Evolutionary conservation across 2,797 vertebrate species (phyloP).

Genomic region (Rhinoraja longicauda): DNA sequence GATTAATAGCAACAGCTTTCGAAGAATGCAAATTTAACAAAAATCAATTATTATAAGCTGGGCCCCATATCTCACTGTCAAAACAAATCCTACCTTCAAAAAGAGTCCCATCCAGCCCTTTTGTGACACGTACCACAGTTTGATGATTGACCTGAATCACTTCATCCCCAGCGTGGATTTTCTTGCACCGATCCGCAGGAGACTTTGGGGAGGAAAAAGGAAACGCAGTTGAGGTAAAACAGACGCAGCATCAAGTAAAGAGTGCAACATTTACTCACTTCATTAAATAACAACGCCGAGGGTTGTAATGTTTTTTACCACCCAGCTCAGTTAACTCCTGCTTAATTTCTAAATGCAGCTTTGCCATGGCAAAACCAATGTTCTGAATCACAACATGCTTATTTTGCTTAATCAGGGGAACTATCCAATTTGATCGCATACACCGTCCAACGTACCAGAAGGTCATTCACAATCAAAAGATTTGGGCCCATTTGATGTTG

Average conservation of each 20-base stretch:
- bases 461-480: background rate
- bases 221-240: slow-evolving; percentile 12
- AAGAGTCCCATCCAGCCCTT: background rate
- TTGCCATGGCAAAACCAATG: background rate
- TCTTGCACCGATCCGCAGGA: slow-evolving; percentile 95
- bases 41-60: slow-evolving; percentile 11
- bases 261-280: slow-evolving; percentile 14
- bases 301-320: background rate
- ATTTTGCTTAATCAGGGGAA: background rate
- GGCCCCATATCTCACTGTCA: background rate
- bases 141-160: slow-evolving; percentile 99
- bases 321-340: background rate
- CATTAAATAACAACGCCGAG: background rate
- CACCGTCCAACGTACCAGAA: background rate
- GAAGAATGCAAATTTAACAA: slow-evolving; percentile 25
- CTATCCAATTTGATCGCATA: background rate
- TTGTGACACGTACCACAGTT: slow-evolving; percentile 83
- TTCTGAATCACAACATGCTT: background rate
- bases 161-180: slow-evolving; percentile 98
- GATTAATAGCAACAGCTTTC: slow-evolving; percentile 1
- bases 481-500: background rate
- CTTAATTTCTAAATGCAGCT: background rate
- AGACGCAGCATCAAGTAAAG: background rate
- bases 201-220: slow-evolving; percentile 60
- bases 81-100: slow-evolving; percentile 29